Evolutionary conservation across 2,113 vertebrate genomes (phyloP), one percentile per base, ranked within the genome.

Genomic region (Cnemophilus loriae): DNA sequence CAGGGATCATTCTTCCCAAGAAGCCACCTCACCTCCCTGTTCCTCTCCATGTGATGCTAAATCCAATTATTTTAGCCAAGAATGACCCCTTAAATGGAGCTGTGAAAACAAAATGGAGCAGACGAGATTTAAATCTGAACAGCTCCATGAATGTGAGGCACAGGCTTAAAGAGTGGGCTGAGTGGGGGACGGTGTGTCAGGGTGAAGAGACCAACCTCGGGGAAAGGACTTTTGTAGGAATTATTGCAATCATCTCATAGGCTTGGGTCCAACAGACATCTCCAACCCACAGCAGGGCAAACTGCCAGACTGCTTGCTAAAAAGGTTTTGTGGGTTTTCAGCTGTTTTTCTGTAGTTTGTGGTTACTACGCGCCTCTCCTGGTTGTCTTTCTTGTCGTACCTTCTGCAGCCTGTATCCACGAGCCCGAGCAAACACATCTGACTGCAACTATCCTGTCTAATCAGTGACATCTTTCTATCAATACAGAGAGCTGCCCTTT

Each of bases 121-220:
- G 33, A 23, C 46, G 64, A 74, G 42, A 35, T 84, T 65, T 83
- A 28, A 88, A 39, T 42, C 21, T 39, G 49, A 35, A 64, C 1
- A 79, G 16, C 35, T 19, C 26, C 11, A 0, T 22, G 46, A 71
- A 28, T 52, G 50, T 35, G 41, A 74, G 42, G n/a, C 17, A 89
- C 12, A 67, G 49, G 37, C 19, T 77, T 49, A 46, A 15, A 63
- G 41, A 76, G 32, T 5, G 10, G 30, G 61, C 30, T 85, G 35
- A 82, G 37, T 6, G 5, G 13, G 22, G 26, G 5, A 35, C 0
- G 0, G 6, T 23, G 8, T 13, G n/a, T n/a, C 0, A 2, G 44
- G 53, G 33, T 80, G 41, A 52, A 56, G 76, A 53, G 10, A 47
- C 6, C 27, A 50, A 35, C 9, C n/a, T 6, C 0, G 0, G 12